A percentile compares a stretch with the other conserved stretches of the same genome.
Conservation (phyloP, 2,888 invertebrate species). For the Mylabris sibirica region DNA sequence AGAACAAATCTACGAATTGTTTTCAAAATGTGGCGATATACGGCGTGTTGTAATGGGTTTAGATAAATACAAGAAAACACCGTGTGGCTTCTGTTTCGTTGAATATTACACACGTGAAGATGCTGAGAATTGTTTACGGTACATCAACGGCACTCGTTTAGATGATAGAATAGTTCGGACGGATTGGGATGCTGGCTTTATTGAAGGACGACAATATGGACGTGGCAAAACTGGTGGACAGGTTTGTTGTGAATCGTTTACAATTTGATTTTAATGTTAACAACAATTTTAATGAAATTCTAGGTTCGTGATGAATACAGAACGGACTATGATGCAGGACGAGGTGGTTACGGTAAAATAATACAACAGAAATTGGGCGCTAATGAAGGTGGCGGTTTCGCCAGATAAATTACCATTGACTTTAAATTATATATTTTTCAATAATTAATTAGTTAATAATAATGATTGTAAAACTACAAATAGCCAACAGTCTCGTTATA, state of each 20-base stretch:
- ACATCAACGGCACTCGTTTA: slow-evolving; percentile 93
- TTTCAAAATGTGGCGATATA: slow-evolving; percentile 94
- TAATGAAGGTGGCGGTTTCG: slow-evolving; percentile 19
- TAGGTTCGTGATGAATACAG: slow-evolving; percentile 97
- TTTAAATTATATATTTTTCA: slow-evolving; percentile 8
- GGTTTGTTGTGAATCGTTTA: slow-evolving; percentile 63
- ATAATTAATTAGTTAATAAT: slow-evolving; percentile 14
- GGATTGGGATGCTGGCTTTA: slow-evolving; percentile 99
- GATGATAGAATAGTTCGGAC: slow-evolving; percentile 97
- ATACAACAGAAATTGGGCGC: slow-evolving; percentile 58
- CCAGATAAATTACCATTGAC: slow-evolving; percentile 16
- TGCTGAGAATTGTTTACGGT: slow-evolving; percentile 85
- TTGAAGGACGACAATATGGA: slow-evolving; percentile 98
- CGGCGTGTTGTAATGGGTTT: slow-evolving; percentile 96
- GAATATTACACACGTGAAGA: slow-evolving; percentile 85
- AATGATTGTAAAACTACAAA: slow-evolving; percentile 3
- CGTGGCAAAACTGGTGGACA: slow-evolving; percentile 98
- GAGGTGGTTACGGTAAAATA: slow-evolving; percentile 97
- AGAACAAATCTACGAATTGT: slow-evolving; percentile 97
- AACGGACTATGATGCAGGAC: slow-evolving; percentile 94
- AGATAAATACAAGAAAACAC: slow-evolving; percentile 97
- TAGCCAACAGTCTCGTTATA: slow-evolving; percentile 14
- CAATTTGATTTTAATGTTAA: slow-evolving; percentile 46
- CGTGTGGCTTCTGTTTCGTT: slow-evolving; percentile 99
- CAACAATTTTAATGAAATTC: not conserved